Base-by-base conservation (phyloP, 2,888 invertebrate species). In the Leptinotarsa juncta region DNA sequence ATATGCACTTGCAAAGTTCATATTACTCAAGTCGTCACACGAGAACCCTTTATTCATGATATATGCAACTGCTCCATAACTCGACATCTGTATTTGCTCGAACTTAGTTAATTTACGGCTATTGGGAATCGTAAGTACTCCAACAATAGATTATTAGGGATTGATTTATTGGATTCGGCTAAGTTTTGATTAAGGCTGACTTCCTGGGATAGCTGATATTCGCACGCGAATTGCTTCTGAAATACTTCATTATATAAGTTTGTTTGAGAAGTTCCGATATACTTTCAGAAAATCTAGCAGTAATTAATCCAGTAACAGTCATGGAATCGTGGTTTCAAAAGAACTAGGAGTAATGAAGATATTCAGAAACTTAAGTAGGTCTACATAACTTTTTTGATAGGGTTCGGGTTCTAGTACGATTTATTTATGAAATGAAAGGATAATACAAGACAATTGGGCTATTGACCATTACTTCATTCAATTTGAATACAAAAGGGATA, bases 81-180 rank as follows among this genome's bases (percentile, higher is more conserved):
- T 71, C 65, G 76, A 76, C 76, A 73, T 76, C 71, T 71, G 71
- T 71, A 73, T 76, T 71, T 60, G 66, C 73, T 73, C 69, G 73
- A 76, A 73, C 76, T 76, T 76, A 67, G 76, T 73, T 76, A 73
- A 76, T 76, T 73, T 76, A 76, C 66, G 73, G 69, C 76, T 55
- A 76, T 73, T 76, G 72, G 76, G 51, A 74, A 69, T 76, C 76
- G 69, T 71, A 73, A 73, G 76, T 73, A 76, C 76, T 76, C 69
- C 69, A 26, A 73, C 76, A 73, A 71, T 76, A 70, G 73, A 73
- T 75, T 76, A 71, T 67, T 73, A 71, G 42, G 68, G 71, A 76
- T 73, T 71, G 76, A 76, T 73, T 75, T 75, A 75, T 72, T 65
- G 75, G 50, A 50, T 65, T 50, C 62, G 72, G 69, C 55, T 50